phyloP scores from a whole-genome alignment of 2,113 vertebrate species.

The Clarias gariepinus region DNA sequence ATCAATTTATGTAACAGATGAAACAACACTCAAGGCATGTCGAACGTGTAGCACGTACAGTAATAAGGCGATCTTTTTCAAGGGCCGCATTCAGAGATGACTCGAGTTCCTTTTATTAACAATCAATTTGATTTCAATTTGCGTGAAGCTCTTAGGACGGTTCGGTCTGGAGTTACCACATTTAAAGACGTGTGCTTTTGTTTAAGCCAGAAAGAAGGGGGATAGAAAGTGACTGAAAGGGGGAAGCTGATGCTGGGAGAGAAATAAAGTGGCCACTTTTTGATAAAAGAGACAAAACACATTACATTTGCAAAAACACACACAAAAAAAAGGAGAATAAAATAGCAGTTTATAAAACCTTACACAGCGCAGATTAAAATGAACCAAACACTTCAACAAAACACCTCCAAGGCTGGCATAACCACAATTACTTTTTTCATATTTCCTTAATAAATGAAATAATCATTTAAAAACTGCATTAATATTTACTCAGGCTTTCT shows the following conservation, averaged over 20 bases:
- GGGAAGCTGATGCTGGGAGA: too few species aligned
- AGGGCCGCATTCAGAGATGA: slow-evolving; percentile 27
- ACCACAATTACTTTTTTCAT: too few species aligned
- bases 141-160: background rate
- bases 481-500: too few species aligned
- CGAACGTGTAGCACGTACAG: slow-evolving; percentile 22
- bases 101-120: background rate
- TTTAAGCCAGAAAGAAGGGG: background rate
- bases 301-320: too few species aligned
- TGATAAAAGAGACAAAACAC: background rate
- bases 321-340: too few species aligned
- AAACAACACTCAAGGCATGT: slow-evolving; percentile 32
- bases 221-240: background rate
- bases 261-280: too few species aligned
- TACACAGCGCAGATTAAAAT: background rate
- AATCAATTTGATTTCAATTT: background rate
- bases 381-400: too few species aligned
- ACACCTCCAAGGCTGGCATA: too few species aligned
- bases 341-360: background rate
- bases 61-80: slow-evolving; percentile 54
- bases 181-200: background rate
- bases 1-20: slow-evolving; percentile 30
- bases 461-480: too few species aligned
- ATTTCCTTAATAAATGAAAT: too few species aligned
- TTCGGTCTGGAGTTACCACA: background rate